Percentiles rank a stretch among this genome's conserved stretches.
Evolutionary conservation across 2,797 vertebrate genomes (phyloP).

Genomic region (Rhinoraja longicauda): DNA sequence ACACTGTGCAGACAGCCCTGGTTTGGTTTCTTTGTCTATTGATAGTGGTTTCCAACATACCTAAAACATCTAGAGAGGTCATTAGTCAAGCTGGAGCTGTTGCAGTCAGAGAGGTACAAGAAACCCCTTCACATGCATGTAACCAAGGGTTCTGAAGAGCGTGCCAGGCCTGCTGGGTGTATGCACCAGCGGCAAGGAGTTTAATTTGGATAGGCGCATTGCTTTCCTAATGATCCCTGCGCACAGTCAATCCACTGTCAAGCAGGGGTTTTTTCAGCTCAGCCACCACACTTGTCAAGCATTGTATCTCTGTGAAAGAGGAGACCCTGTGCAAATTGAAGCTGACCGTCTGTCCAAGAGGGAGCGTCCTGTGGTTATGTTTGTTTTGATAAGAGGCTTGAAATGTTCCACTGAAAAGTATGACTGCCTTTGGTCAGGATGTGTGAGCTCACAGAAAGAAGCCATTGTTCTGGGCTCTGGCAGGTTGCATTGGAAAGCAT

Average conservation of each 20-base stretch:
- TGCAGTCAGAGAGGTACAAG: not conserved
- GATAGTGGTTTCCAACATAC: conserved; percentile 28
- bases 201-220: conserved; percentile 16
- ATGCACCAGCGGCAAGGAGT: not conserved
- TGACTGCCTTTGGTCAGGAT: not conserved
- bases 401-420: conserved; percentile 23
- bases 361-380: not conserved
- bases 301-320: conserved; percentile 27
- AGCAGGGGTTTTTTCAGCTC: not conserved
- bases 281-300: not conserved
- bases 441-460: not conserved
- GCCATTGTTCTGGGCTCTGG: not conserved
- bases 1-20: conserved; percentile 23
- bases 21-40: conserved; percentile 26
- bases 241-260: conserved; percentile 21
- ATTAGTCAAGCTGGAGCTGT: conserved; percentile 26
- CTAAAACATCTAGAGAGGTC: conserved; percentile 6
- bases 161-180: conserved; percentile 20
- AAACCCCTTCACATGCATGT: not conserved
- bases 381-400: conserved; percentile 32
- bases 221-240: conserved; percentile 28
- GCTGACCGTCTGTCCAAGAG: not conserved
- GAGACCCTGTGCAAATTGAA: conserved; percentile 19
- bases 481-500: not conserved
- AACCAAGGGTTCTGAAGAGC: not conserved